phyloP scores from a whole-genome alignment of 2,113 vertebrate genomes.

The Pungitius pungitius region DNA sequence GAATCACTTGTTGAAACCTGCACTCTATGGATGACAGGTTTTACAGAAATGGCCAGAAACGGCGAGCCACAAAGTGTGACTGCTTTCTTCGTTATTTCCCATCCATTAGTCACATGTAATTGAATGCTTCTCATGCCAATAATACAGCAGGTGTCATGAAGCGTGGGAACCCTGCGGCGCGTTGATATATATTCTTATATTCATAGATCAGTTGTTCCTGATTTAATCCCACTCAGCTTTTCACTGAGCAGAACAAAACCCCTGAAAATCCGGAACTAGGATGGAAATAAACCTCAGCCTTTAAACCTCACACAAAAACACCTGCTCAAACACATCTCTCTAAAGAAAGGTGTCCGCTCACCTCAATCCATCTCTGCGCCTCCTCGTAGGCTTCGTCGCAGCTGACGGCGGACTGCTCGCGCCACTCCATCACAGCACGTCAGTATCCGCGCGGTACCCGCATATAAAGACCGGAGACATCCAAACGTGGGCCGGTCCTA shows the following conservation, averaged over 20 bases:
- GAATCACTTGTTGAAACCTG: neutral
- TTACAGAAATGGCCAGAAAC: neutral
- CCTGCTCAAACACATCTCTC: too few relatives aligned
- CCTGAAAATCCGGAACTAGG: too few relatives aligned
- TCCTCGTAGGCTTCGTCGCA: slow-evolving; percentile 84
- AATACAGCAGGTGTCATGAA: neutral
- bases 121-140: neutral
- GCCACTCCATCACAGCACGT: slow-evolving; percentile 81
- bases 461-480: slow-evolving; percentile 1
- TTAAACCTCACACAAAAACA: too few relatives aligned
- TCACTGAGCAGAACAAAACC: too few relatives aligned
- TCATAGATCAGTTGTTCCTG: neutral
- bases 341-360: slow-evolving; percentile 77
- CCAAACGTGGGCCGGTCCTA: slow-evolving; percentile 1
- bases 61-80: neutral
- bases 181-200: neutral
- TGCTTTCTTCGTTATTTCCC: neutral
- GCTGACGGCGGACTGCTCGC: slow-evolving; percentile 80
- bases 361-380: slow-evolving; percentile 91
- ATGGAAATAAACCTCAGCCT: too few relatives aligned
- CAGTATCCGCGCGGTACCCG: slow-evolving; percentile 27
- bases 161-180: neutral
- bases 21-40: neutral
- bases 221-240: too few relatives aligned
- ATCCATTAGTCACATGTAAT: neutral